Base-by-base conservation (phyloP, 2,113 vertebrate genomes). In the Coregonus clupeaformis region DNA sequence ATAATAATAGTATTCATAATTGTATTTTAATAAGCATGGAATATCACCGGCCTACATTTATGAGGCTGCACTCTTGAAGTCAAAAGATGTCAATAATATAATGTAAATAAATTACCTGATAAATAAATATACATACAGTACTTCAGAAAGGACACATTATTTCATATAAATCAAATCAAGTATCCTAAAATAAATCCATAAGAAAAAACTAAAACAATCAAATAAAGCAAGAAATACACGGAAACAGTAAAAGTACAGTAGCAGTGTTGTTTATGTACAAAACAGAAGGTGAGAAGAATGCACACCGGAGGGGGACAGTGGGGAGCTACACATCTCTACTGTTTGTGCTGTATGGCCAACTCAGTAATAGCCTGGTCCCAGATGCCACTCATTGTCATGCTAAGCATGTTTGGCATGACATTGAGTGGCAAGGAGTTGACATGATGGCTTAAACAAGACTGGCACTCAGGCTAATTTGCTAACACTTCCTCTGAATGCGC, bases 191-290 rank as follows among this genome's bases (percentile, higher is more conserved):
- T 77, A 81, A 30, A 84, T 69, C 36, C 29, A 71, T 60, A 0
- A 57, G 47, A n/a, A 45, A 45, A 60, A 0, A 47, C 30, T 22
- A 29, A 75, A 79, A 74, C 45, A n/a, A 75, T 49, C 27, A 32
- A 82, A 86, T 71, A 32, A 84, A 72, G 32, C 42, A 16, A 49
- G 55, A 67, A 67, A 18, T 20, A 67, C 30, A 67, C 5, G 13
- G 18, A 71, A 85, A 81, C 60, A 70, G 45, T 52, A 42, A 68
- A 78, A 71, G 57, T 70, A 81, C 66, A 77, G 59, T 84, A 80
- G 52, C 68, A 88, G 74, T 90, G 91, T 77, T 84, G 83, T 78
- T 80, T 89, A 86, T 92, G 87, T 89, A 91, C 90, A 92, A 18
- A 67, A 78, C 73, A 45, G 63, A 36, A 62, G 63, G 64, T 88